Percentiles rank a stretch among this genome's conserved stretches.
Conservation (phyloP, 2,113 vertebrate species). For the Phaethornis superciliosus region DNA sequence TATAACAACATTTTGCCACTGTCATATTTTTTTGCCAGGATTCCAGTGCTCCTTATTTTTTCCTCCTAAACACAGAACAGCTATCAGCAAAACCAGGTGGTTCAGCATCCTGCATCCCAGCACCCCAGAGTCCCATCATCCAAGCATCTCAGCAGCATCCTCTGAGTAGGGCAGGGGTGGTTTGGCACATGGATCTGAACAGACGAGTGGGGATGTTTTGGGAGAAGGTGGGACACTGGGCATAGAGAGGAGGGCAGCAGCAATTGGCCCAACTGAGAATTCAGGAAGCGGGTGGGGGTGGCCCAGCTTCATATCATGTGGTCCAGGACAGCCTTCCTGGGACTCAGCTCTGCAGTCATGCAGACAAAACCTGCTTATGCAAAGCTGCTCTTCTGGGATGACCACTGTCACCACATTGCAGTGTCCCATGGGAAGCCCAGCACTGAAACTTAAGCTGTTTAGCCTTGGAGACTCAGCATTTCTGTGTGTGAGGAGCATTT, state of each 20-base stretch:
- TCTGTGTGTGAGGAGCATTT: neutral
- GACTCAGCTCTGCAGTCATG: neutral
- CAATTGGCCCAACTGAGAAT: neutral
- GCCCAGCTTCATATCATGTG: accelerated
- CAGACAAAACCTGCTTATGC: neutral
- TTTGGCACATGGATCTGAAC: neutral
- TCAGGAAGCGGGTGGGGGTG: neutral
- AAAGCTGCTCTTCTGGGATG: neutral
- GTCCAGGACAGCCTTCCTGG: neutral
- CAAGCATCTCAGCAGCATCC: neutral
- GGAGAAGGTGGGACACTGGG: neutral
- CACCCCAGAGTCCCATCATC: neutral
- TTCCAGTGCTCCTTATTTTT: neutral
- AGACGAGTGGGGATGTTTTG: neutral
- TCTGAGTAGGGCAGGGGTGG: neutral
- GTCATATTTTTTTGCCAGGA: neutral
- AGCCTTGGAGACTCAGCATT: neutral
- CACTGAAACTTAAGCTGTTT: neutral
- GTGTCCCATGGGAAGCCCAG: neutral
- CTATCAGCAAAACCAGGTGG: neutral
- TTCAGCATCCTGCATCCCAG: neutral
- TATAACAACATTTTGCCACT: neutral
- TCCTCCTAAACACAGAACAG: neutral
- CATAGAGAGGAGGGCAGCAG: neutral
- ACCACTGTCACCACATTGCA: accelerated